phyloP scores from a whole-genome alignment of 2,113 vertebrate genomes.

The Sitta europaea region DNA sequence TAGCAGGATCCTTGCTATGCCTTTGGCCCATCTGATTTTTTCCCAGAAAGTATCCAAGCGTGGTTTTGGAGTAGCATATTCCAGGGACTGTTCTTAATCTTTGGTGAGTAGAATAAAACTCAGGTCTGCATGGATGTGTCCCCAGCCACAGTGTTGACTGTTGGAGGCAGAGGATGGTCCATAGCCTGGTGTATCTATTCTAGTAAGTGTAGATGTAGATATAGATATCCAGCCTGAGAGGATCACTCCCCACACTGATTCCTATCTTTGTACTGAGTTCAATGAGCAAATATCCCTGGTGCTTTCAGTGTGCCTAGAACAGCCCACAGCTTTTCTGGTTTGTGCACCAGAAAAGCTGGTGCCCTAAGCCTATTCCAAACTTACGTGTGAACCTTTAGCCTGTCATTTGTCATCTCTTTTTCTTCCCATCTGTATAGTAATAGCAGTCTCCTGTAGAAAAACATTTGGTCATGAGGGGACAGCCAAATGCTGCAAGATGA shows the following conservation, averaged over 20 bases:
- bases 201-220: background rate
- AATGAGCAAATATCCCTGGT: background rate
- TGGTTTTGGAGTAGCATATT: background rate
- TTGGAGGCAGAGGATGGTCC: rapidly evolving
- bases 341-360: background rate
- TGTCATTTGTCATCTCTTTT: background rate
- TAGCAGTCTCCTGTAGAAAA: background rate
- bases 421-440: background rate
- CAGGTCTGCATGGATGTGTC: background rate
- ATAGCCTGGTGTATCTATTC: background rate
- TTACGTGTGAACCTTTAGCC: background rate
- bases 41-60: background rate
- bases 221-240: background rate
- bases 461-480: background rate
- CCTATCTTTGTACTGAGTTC: background rate
- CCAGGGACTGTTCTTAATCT: background rate
- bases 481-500: background rate
- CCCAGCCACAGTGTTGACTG: background rate
- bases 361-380: background rate
- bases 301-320: background rate
- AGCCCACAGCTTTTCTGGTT: rapidly evolving
- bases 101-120: background rate
- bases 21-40: background rate
- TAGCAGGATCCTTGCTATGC: background rate
- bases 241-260: background rate